phyloP scores from a whole-genome alignment of 2,888 invertebrate genomes.

The Ametastegia equiseti region DNA sequence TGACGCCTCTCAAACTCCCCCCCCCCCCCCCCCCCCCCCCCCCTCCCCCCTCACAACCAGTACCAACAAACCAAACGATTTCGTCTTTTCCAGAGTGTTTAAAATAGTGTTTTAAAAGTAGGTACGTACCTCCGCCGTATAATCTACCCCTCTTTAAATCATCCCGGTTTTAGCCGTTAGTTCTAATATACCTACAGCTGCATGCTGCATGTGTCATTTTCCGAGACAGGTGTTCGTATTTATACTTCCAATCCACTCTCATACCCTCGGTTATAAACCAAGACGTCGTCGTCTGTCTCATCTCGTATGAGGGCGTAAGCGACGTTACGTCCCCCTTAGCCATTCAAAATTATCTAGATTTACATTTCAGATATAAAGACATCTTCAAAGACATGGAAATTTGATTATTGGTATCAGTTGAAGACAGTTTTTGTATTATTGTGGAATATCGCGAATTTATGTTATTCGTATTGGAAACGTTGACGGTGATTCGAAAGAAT shows the following conservation, averaged over 20 bases:
- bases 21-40: not conserved
- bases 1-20: slow-evolving; percentile 11
- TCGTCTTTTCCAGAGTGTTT: not conserved
- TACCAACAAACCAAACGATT: no score
- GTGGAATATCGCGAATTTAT: no score
- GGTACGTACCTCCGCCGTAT: not conserved
- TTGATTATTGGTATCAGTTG: no score
- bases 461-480: no score
- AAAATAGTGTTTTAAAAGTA: slow-evolving; percentile 31
- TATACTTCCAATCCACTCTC: not conserved
- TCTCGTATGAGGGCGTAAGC: not conserved
- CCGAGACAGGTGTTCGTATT: not conserved
- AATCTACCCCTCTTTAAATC: not conserved
- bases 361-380: not conserved
- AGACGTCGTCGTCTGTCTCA: no score
- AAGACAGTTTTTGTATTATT: no score
- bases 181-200: not conserved
- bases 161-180: not conserved
- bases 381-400: not conserved
- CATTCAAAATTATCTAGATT: no score
- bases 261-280: not conserved
- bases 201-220: not conserved
- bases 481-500: no score
- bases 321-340: not conserved
- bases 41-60: no score